Evolutionary conservation across 2,113 vertebrate genomes (phyloP).

Genomic region (Sprattus sprattus): DNA sequence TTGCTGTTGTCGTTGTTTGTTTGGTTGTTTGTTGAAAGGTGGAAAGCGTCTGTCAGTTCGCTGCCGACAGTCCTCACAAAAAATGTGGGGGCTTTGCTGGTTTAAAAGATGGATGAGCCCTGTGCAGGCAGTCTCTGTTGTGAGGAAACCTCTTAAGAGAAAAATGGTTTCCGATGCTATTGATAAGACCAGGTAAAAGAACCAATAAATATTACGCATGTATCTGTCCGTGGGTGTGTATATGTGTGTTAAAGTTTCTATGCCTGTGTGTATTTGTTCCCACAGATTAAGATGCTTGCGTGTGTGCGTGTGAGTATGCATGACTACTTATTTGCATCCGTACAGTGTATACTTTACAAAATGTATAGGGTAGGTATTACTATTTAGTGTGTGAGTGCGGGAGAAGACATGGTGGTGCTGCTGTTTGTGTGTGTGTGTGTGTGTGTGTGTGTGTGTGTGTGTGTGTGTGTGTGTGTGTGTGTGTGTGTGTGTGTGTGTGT

Average conservation of each 20-base stretch:
- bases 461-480: too few relatives aligned
- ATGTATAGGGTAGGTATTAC: background rate
- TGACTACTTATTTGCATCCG: background rate
- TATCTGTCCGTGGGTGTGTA: slow-evolving; percentile 54
- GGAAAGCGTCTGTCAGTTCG: slow-evolving; percentile 81
- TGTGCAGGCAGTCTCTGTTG: background rate
- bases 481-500: slow-evolving; percentile 52
- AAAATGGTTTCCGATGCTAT: background rate
- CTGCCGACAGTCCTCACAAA: slow-evolving; percentile 79
- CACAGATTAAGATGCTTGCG: background rate
- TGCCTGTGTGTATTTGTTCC: background rate
- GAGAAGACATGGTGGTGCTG: slow-evolving; percentile 49
- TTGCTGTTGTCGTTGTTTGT: slow-evolving; percentile 28
- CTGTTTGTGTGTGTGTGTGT: slow-evolving; percentile 39
- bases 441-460: slow-evolving; percentile 33
- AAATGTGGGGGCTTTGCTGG: slow-evolving; percentile 72
- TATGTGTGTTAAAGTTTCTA: background rate
- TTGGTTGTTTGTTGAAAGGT: slow-evolving; percentile 58
- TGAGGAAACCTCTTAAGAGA: background rate
- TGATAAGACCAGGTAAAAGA: background rate
- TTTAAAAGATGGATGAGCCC: slow-evolving; percentile 52
- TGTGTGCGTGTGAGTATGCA: background rate
- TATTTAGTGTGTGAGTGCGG: slow-evolving; percentile 36
- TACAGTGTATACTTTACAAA: background rate
- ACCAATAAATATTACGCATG: slow-evolving; percentile 35